Conservation (phyloP, 64 coral and sea anemone species). For the Dendronephthya gigantea region DNA sequence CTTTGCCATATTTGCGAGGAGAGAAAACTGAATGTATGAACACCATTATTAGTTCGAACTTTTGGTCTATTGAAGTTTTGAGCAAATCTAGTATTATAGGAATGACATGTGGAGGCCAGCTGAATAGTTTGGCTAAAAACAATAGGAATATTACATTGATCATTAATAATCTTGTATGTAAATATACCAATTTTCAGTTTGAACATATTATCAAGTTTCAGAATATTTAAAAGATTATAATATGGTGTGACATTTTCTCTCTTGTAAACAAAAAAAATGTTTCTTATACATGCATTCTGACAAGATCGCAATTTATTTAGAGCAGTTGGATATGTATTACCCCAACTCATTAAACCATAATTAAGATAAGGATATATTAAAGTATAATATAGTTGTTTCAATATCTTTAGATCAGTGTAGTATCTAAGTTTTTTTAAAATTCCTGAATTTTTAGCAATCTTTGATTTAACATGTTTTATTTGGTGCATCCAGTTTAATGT, state of each 20-base stretch:
- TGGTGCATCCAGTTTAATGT: constrained; percentile 31
- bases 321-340: constrained; percentile 25
- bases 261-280: background rate
- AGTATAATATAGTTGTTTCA: constrained; percentile 45
- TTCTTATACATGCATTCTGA: constrained; percentile 37
- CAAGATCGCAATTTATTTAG: background rate
- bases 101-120: background rate
- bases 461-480: constrained; percentile 25
- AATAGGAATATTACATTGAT: background rate
- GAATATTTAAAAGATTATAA: background rate
- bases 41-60: background rate
- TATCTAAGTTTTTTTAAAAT: constrained; percentile 20
- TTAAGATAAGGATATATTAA: constrained; percentile 37
- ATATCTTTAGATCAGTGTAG: background rate
- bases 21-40: background rate
- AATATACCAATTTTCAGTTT: background rate
- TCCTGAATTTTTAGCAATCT: constrained; percentile 39
- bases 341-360: constrained; percentile 38
- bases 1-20: constrained; percentile 2
- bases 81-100: constrained; percentile 12
- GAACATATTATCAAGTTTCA: background rate
- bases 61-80: constrained; percentile 4
- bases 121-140: background rate
- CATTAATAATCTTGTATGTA: background rate
- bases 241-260: background rate